phyloP scores from a whole-genome alignment of 2,113 vertebrate species.

The Mellivora capensis region DNA sequence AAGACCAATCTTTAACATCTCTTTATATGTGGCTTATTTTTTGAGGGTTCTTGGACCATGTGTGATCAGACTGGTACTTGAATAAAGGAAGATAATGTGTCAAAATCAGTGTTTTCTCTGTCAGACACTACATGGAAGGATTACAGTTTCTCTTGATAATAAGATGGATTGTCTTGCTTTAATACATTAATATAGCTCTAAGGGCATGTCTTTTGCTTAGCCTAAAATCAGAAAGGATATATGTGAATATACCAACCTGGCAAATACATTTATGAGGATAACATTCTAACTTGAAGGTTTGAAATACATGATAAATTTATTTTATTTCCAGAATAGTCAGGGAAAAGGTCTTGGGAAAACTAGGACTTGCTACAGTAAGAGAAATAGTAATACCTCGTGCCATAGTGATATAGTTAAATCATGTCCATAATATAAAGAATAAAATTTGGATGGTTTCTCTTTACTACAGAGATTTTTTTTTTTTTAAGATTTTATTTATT shows the following conservation, averaged over 20 bases:
- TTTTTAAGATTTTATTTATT: too few species aligned
- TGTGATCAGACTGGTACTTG: conserved; percentile 42
- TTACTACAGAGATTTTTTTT: background rate
- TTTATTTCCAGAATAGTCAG: conserved; percentile 3
- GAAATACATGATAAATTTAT: background rate
- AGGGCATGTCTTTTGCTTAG: background rate
- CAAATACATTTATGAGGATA: background rate
- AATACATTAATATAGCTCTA: background rate
- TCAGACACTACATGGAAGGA: background rate
- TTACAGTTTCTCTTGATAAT: background rate
- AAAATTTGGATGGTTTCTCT: background rate
- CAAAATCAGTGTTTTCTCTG: conserved; percentile 55
- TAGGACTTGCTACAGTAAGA: background rate
- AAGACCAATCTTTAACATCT: conserved; percentile 71
- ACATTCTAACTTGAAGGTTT: conserved; percentile 1
- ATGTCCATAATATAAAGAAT: background rate
- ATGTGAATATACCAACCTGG: background rate
- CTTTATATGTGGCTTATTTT: background rate
- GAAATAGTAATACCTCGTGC: background rate
- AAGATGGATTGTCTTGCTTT: background rate
- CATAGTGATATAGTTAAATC: background rate
- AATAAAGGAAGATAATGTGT: conserved; percentile 68
- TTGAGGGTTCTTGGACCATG: conserved; percentile 66
- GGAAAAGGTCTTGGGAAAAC: background rate
- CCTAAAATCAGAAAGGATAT: background rate